Percentiles rank a stretch among this genome's conserved stretches.
Evolutionary conservation across 2,797 vertebrate species (phyloP).

Genomic region (Brachymystax lenok): DNA sequence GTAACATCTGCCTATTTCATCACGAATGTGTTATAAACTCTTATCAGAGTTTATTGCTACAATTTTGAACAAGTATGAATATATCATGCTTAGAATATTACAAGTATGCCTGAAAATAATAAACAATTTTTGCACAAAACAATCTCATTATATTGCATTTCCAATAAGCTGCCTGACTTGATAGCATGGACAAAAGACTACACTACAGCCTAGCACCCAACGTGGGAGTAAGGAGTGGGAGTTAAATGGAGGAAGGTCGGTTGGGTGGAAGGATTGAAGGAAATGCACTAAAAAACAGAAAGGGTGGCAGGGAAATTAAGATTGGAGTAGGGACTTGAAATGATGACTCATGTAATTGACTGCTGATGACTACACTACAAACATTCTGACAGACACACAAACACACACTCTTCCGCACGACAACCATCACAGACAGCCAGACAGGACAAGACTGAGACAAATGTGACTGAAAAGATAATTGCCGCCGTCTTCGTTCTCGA

Average conservation of each 20-base stretch:
- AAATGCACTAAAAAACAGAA: conserved; percentile 3
- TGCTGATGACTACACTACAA: conserved; percentile 41
- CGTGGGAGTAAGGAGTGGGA: not conserved
- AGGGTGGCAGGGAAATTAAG: not conserved
- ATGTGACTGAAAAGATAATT: conserved; percentile 42
- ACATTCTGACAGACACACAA: conserved; percentile 52
- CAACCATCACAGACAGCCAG: conserved; percentile 55
- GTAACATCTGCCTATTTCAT: no score
- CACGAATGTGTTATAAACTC: not conserved
- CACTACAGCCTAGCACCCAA: not conserved
- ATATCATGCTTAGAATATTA: not conserved
- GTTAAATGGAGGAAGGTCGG: not conserved
- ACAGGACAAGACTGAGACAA: conserved; percentile 48
- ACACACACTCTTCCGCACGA: conserved; percentile 40
- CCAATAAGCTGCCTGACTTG: not conserved
- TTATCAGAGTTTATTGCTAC: not conserved
- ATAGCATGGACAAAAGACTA: not conserved
- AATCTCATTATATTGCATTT: not conserved
- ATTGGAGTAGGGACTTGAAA: conserved; percentile 38
- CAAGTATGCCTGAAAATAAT: not conserved
- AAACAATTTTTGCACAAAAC: no score
- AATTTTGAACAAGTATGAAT: not conserved
- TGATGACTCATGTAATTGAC: conserved; percentile 59
- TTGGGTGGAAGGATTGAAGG: not conserved
- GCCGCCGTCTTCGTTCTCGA: conserved; percentile 10